A percentile compares a stretch with the other conserved stretches of the same genome.
These are phyloP conservation scores for Canis aureus DNA, from an alignment of 2,113 vertebrate genomes.

Conservation along the genomic window DNA sequence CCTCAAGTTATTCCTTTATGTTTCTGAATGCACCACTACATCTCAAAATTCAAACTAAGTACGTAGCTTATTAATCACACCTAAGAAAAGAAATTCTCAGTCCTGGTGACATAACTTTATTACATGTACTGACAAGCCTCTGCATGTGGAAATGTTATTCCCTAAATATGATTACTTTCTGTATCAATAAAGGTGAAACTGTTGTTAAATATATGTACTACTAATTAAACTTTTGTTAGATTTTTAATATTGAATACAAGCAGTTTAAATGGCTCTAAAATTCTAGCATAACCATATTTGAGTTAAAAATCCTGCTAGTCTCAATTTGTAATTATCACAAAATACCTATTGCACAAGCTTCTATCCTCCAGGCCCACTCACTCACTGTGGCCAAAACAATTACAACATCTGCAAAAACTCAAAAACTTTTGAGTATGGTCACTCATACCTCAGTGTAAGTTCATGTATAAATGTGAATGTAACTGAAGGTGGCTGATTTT, in stretches of 20 bases:
- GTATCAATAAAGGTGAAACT: not conserved
- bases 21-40: not conserved
- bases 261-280: constrained; percentile 27
- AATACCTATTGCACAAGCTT: not conserved
- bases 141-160: not conserved
- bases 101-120: not conserved
- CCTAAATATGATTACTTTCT: constrained; percentile 39
- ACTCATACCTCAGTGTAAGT: not conserved
- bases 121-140: not conserved
- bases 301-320: not conserved
- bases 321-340: constrained; percentile 22
- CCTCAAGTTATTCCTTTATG: not conserved
- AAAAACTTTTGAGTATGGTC: not conserved
- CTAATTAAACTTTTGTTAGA: constrained; percentile 2
- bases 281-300: not conserved
- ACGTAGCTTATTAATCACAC: not conserved
- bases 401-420: not conserved
- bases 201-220: not conserved
- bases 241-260: not conserved
- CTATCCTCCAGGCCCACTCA: not conserved
- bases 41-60: not conserved
- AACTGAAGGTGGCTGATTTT: not conserved
- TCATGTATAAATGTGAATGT: not conserved
- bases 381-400: not conserved
- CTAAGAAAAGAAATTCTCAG: not conserved